Conservation (phyloP, 2,797 vertebrate genomes). For the Coilia nasus region DNA sequence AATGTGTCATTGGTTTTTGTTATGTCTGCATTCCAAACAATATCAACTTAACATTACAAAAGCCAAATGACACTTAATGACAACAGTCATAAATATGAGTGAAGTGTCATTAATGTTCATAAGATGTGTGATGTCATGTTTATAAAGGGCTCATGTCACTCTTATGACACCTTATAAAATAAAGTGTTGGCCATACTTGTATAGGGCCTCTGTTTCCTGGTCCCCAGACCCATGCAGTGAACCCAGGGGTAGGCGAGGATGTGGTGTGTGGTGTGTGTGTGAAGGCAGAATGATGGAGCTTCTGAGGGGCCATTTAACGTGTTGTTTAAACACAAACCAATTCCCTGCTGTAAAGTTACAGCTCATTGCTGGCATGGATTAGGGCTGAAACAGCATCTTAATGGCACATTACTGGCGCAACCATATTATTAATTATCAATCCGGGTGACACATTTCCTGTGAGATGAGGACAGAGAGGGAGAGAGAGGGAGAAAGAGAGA, state of each 20-base stretch:
- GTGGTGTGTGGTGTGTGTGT: neutral
- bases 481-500: neutral
- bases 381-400: constrained; percentile 67
- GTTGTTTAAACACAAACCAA: constrained; percentile 73
- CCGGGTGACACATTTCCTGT: constrained; percentile 68
- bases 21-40: too few relatives aligned
- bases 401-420: constrained; percentile 72
- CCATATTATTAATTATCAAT: constrained; percentile 75
- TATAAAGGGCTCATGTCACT: too few relatives aligned
- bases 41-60: too few relatives aligned
- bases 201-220: neutral
- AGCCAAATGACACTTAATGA: too few relatives aligned
- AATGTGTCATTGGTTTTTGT: too few relatives aligned
- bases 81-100: too few relatives aligned
- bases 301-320: constrained; percentile 56
- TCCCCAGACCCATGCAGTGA: neutral
- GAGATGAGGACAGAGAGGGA: neutral
- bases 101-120: too few relatives aligned
- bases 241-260: neutral
- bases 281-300: neutral
- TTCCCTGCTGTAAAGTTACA: constrained; percentile 75
- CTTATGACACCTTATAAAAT: too few relatives aligned
- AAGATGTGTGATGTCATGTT: too few relatives aligned
- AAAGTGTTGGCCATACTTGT: too few relatives aligned
- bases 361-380: constrained; percentile 68